phyloP scores from a whole-genome alignment of 2,888 invertebrate genomes.

The Melanargia galathea region DNA sequence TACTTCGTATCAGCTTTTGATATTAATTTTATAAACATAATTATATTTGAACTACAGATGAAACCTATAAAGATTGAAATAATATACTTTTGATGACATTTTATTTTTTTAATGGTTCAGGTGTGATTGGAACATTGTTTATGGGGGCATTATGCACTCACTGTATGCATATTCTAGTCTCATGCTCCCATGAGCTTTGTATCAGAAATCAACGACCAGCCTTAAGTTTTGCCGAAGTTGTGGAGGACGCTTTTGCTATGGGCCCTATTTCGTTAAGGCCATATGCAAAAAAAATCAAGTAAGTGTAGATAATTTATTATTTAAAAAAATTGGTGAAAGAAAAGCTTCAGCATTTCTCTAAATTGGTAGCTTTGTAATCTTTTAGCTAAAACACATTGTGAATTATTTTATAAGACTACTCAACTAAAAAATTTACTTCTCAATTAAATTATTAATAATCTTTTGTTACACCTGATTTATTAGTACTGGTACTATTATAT shows the following conservation, averaged over 20 bases:
- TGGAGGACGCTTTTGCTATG: slow-evolving; percentile 88
- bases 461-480: too few relatives aligned
- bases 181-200: slow-evolving; percentile 89
- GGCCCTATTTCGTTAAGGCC: slow-evolving; percentile 86
- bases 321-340: not conserved
- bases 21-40: not conserved
- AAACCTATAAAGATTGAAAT: too few relatives aligned
- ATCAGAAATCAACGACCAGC: slow-evolving; percentile 85
- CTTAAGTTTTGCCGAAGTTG: slow-evolving; percentile 90
- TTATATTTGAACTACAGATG: too few relatives aligned
- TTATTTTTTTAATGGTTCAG: slow-evolving; percentile 58
- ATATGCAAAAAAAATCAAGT: slow-evolving; percentile 85
- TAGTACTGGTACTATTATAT: too few relatives aligned
- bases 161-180: slow-evolving; percentile 93
- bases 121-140: slow-evolving; percentile 89
- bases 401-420: too few relatives aligned
- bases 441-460: too few relatives aligned
- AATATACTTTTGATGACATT: not conserved
- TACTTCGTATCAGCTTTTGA: not conserved
- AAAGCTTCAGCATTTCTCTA: not conserved
- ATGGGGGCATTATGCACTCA: slow-evolving; percentile 95
- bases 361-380: not conserved
- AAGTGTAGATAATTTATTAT: slow-evolving; percentile 52
- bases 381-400: not conserved
- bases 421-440: too few relatives aligned